Evolutionary conservation across 35 echinoderm and acorn worm genomes (phyloP).

Genomic region (Anneissia japonica): DNA sequence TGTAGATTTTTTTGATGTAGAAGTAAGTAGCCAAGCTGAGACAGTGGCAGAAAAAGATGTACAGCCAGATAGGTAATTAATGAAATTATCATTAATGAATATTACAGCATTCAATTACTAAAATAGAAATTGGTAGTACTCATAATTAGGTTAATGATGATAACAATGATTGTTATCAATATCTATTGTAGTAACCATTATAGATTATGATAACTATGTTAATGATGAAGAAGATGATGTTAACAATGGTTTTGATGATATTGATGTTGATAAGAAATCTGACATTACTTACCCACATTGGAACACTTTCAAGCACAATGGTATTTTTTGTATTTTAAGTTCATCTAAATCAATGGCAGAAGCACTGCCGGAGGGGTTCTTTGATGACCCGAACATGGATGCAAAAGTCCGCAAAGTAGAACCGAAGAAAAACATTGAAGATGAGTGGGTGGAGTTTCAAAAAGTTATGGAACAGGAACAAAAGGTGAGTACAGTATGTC

Average conservation of each 20-base stretch:
- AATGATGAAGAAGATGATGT: too few relatives aligned
- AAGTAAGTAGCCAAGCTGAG: background rate
- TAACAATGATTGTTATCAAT: too few relatives aligned
- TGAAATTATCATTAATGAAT: too few relatives aligned
- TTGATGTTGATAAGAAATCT: too few relatives aligned
- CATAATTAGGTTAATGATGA: too few relatives aligned
- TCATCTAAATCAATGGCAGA: conserved; percentile 32
- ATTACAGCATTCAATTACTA: too few relatives aligned
- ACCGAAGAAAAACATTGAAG: conserved; percentile 85
- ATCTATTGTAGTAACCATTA: too few relatives aligned
- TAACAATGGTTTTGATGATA: too few relatives aligned
- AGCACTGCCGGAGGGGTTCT: conserved; percentile 85
- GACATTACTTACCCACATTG: too few relatives aligned
- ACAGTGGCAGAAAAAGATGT: background rate
- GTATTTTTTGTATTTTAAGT: background rate
- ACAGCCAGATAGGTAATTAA: background rate
- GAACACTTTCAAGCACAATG: too few relatives aligned
- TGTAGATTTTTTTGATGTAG: background rate
- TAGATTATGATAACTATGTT: too few relatives aligned
- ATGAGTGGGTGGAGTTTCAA: conserved; percentile 97
- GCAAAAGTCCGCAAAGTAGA: conserved; percentile 96
- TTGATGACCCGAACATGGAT: conserved; percentile 94
- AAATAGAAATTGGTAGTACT: too few relatives aligned
- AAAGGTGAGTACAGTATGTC: conserved; percentile 37
- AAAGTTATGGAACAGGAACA: conserved; percentile 89